Percentiles rank a stretch among this genome's conserved stretches.
phyloP scores from a whole-genome alignment of 2,888 invertebrate genomes.

The Blera fallax region DNA sequence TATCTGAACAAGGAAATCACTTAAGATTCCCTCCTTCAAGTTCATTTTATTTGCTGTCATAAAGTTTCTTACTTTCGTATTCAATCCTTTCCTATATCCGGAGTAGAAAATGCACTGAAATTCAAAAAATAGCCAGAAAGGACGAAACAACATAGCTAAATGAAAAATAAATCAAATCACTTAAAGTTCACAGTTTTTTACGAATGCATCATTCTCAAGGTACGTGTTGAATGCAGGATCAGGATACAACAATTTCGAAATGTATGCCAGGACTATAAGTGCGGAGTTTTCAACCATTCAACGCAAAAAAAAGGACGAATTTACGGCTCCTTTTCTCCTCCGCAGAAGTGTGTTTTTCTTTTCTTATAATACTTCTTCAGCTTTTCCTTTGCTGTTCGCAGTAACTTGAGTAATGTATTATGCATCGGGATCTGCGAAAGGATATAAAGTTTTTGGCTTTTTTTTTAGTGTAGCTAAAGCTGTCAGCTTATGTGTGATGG shows the following conservation, averaged over 20 bases:
- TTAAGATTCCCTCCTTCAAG: constrained; percentile 3
- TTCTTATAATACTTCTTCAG: background rate
- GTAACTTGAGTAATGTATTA: constrained; percentile 42
- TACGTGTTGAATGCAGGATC: constrained; percentile 38
- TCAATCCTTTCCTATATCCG: background rate
- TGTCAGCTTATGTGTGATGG: constrained; percentile 8
- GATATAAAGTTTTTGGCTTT: background rate
- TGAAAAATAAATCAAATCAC: constrained; percentile 16
- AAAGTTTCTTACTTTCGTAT: background rate
- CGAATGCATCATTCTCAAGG: constrained; percentile 31
- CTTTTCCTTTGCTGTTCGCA: background rate
- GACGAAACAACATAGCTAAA: background rate
- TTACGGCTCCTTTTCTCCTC: background rate
- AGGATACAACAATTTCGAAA: background rate
- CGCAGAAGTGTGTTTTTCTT: constrained; percentile 19
- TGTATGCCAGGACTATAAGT: background rate
- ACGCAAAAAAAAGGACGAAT: background rate
- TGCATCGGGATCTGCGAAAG: constrained; percentile 32
- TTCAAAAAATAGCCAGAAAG: background rate
- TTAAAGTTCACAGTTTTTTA: background rate
- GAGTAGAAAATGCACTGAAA: background rate
- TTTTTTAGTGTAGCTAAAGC: background rate
- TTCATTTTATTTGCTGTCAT: background rate
- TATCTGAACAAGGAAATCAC: constrained; percentile 4
- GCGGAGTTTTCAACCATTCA: too few species aligned